phyloP scores from a whole-genome alignment of 2,113 vertebrate genomes.

The Chionis minor region DNA sequence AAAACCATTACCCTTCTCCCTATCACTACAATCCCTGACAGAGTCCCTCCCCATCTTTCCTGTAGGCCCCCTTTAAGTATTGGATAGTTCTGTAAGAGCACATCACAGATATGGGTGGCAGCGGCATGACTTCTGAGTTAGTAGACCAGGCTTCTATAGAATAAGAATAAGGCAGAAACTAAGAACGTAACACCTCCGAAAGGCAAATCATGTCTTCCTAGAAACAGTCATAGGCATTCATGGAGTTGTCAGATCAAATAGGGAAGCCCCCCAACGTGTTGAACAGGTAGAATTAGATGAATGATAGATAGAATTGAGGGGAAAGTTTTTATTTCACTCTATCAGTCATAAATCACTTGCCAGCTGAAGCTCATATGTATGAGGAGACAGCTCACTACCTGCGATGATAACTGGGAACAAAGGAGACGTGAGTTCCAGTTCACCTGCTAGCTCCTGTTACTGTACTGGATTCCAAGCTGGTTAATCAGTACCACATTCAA shows the following conservation, averaged over 20 bases:
- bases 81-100: background rate
- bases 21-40: background rate
- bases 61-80: background rate
- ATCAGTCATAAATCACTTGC: background rate
- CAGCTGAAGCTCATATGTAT: background rate
- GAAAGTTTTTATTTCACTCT: background rate
- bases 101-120: background rate
- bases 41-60: background rate
- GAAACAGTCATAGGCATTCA: background rate
- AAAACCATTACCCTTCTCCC: background rate
- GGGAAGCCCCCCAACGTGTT: background rate
- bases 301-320: background rate
- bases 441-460: background rate
- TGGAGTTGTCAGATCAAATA: background rate
- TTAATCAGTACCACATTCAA: background rate
- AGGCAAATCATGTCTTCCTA: background rate
- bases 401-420: background rate
- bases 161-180: background rate
- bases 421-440: background rate
- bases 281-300: background rate
- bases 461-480: background rate
- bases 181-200: background rate
- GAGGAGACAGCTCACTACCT: background rate
- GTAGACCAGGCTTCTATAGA: background rate
- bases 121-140: background rate